Evolutionary conservation across 2,113 vertebrate genomes (phyloP).

Genomic region (Psophia crepitans): DNA sequence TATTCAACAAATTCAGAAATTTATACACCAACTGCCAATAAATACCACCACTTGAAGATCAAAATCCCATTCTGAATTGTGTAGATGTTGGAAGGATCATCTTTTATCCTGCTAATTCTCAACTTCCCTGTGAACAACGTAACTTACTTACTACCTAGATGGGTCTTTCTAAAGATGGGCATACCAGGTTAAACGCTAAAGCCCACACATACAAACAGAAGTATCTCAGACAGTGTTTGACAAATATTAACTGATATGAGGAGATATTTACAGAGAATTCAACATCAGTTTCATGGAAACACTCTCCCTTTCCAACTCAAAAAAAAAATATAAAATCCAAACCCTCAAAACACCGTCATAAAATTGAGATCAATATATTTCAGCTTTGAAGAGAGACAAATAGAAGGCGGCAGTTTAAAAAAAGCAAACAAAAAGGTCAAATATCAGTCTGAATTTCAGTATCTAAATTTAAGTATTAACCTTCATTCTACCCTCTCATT

Average conservation of each 20-base stretch:
- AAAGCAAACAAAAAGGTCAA: neutral
- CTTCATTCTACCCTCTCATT: neutral
- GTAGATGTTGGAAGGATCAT: neutral
- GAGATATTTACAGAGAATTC: neutral
- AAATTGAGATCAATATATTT: neutral
- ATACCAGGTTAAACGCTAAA: neutral
- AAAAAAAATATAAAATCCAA: neutral
- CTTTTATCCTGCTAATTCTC: neutral
- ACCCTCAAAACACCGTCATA: neutral
- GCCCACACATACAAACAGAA: neutral
- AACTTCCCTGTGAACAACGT: neutral
- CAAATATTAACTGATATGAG: neutral
- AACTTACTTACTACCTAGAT: neutral
- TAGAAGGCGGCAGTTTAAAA: neutral
- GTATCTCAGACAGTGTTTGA: neutral
- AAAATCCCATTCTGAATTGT: neutral
- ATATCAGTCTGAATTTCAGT: neutral
- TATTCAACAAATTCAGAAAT: neutral
- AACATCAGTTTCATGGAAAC: neutral
- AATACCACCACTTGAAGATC: neutral
- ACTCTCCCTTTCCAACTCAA: neutral
- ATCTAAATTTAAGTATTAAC: conserved; percentile 22
- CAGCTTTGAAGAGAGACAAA: neutral
- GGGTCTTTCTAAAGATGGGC: neutral
- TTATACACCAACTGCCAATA: neutral